Evolutionary conservation across 2,888 invertebrate genomes (phyloP), one percentile per base, ranked within the genome.

Genomic region (Himalopsyche kuldschensis): DNA sequence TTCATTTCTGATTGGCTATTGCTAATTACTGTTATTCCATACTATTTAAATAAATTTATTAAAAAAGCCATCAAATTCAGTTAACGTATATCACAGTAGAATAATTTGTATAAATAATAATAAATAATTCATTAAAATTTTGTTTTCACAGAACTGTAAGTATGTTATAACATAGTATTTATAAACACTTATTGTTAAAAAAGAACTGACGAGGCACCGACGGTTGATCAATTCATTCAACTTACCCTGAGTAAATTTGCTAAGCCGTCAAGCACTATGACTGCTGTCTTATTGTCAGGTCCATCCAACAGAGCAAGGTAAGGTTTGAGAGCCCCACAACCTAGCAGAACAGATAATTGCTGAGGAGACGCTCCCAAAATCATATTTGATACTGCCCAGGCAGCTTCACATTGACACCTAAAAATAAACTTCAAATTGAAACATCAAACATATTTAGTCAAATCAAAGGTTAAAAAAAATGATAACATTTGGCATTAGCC

Each of bases 331-430:
- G 95, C 94, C 17, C 96, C 95, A 86, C 93, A 90, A 86, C 94
- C 91, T 80, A 97, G 92, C 6, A 97, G 89, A 17, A 92, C 90
- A 35, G 94, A 93, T 75, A 97, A 91, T 88, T 97, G 97, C n/a
- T 93, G 91, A 0, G 94, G 91, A 0, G 93, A 93, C 0, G 98
- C 98, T 47, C 98, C 97, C 0, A 97, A 95, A 8, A 97, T 97
- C 80, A 97, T 94, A 90, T 99, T 99, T 0, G 97, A 97, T 20
- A 99, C 93, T 0, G 97, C 97, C 98, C 98, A 99, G 0, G 96
- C 96, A 0, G 98, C 97, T 90, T 99, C 98, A 88, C 96, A 96
- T 88, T 97, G 96, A 27, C 95, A 94, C 88, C 95, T 96, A 88
- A 31, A 79, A 81, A 81, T 46, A 84, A n/a, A 75, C 48, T 63